Conservation (phyloP, 2,113 vertebrate species). For the Toxostoma redivivum region DNA sequence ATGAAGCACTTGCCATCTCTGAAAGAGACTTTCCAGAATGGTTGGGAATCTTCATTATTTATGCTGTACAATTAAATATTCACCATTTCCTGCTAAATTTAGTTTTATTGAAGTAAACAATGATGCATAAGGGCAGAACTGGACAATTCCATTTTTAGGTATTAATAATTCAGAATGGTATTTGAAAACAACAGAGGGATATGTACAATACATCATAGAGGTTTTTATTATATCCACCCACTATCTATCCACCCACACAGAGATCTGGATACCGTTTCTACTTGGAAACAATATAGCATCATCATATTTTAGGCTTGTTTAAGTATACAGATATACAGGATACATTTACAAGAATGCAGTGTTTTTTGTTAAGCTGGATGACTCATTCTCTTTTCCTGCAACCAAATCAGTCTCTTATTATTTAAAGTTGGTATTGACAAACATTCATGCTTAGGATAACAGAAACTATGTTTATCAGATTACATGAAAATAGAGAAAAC, state of each 20-base stretch:
- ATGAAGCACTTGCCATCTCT: not conserved
- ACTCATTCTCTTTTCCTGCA: not conserved
- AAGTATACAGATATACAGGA: not conserved
- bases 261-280: slow-evolving; percentile 9
- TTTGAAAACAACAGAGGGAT: slow-evolving; percentile 47
- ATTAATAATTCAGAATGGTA: slow-evolving; percentile 55
- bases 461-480: slow-evolving; percentile 26
- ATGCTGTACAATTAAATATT: slow-evolving; percentile 39
- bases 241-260: slow-evolving; percentile 24
- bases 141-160: slow-evolving; percentile 46
- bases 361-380: not conserved
- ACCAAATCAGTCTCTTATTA: not conserved
- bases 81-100: slow-evolving; percentile 46
- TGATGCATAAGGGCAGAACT: slow-evolving; percentile 25
- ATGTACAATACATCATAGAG: slow-evolving; percentile 24
- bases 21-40: slow-evolving; percentile 5
- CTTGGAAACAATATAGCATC: slow-evolving; percentile 38
- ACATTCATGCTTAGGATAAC: not conserved
- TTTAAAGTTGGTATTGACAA: slow-evolving; percentile 19
- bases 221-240: slow-evolving; percentile 51
- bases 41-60: not conserved
- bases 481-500: not conserved
- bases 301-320: not conserved
- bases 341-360: slow-evolving; percentile 4
- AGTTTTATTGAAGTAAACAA: slow-evolving; percentile 43